Evolutionary conservation across 2,888 invertebrate species (phyloP).

Genomic region (Acleris laterana): DNA sequence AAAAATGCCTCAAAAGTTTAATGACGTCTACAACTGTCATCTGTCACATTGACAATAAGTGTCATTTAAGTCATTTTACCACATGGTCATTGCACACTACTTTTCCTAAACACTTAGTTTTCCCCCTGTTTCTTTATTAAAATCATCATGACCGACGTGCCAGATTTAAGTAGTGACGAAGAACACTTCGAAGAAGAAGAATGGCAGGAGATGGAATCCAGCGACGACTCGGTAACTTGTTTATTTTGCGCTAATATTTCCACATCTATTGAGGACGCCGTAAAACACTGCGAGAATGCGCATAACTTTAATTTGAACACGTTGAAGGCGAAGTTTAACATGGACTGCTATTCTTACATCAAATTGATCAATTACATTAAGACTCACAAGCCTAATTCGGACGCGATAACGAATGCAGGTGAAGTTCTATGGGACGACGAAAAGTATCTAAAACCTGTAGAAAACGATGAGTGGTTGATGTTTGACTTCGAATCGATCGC

Average conservation of each 20-base stretch:
- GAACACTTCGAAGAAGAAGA: slow-evolving; percentile 78
- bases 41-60: not conserved
- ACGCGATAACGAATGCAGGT: slow-evolving; percentile 80
- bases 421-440: slow-evolving; percentile 89
- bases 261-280: slow-evolving; percentile 85
- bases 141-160: slow-evolving; percentile 71
- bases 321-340: slow-evolving; percentile 87
- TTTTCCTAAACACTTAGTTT: slow-evolving; percentile 6
- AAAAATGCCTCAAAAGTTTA: slow-evolving; percentile 18
- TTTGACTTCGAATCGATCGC: slow-evolving; percentile 87
- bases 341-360: slow-evolving; percentile 93
- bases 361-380: slow-evolving; percentile 93
- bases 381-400: slow-evolving; percentile 83
- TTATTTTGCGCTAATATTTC: slow-evolving; percentile 88
- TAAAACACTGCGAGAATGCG: slow-evolving; percentile 86
- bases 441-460: slow-evolving; percentile 90
- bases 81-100: slow-evolving; percentile 44
- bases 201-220: slow-evolving; percentile 79
- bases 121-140: slow-evolving; percentile 25
- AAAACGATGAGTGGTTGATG: slow-evolving; percentile 92
- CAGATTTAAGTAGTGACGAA: slow-evolving; percentile 80
- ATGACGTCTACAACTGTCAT: not conserved
- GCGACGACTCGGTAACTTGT: slow-evolving; percentile 80
- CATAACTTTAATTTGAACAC: slow-evolving; percentile 87
- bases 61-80: slow-evolving; percentile 43